Conservation (phyloP, 2,113 vertebrate genomes). For the Albula goreensis region DNA sequence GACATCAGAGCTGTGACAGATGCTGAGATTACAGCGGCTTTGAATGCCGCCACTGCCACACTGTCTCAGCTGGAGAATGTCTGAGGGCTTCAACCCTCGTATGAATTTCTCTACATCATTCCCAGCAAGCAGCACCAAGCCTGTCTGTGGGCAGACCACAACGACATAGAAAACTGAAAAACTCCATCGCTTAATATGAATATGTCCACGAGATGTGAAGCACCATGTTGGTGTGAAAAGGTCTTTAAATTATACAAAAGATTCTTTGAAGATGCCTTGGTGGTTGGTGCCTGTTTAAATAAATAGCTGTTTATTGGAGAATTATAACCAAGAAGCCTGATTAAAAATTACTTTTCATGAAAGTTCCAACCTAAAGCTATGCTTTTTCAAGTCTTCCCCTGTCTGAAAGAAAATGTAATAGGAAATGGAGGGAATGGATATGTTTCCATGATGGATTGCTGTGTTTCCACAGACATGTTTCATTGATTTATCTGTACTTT, state of each 20-base stretch:
- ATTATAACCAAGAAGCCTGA: neutral
- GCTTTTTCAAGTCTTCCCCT: neutral
- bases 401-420: neutral
- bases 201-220: conserved; percentile 30
- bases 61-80: conserved; percentile 16
- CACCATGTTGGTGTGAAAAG: conserved; percentile 30
- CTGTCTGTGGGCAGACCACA: neutral
- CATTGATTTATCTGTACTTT: neutral
- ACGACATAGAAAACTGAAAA: neutral
- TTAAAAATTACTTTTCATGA: neutral
- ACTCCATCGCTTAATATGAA: conserved; percentile 38
- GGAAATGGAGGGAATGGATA: neutral
- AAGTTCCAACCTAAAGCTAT: neutral
- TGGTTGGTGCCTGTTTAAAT: neutral
- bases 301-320: neutral
- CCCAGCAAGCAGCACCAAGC: conserved; percentile 32
- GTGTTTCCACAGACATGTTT: neutral
- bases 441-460: neutral
- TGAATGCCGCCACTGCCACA: neutral
- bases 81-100: conserved; percentile 29
- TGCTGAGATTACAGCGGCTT: neutral
- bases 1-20: neutral
- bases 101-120: neutral
- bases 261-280: conserved; percentile 22
- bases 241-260: conserved; percentile 43